Evolutionary conservation across 2,113 vertebrate genomes (phyloP), one percentile per base, ranked within the genome.

Genomic region (Bubo bubo): DNA sequence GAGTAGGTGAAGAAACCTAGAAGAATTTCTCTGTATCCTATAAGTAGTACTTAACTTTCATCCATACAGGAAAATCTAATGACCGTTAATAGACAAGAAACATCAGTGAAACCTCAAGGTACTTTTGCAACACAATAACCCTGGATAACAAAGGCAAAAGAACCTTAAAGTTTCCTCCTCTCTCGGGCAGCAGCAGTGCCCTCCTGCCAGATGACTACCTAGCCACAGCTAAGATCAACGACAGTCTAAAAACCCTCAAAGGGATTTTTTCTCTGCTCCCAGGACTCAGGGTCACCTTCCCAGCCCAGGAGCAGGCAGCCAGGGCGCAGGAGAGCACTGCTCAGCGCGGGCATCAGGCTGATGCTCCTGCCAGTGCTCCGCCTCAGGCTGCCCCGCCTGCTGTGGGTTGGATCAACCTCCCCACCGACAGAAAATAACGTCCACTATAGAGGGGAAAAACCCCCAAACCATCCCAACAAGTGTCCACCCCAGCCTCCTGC

Each of bases 401-500:
- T 59, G 14, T 4, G 23, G n/a, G 27, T 14, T 23, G 67, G 49
- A 27, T 41, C 82, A 60, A 1, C 28, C 32, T 59, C 14, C 37
- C 35, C 45, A 8, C 18, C 8, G 27, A 8, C 1, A 56, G 75
- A 53, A 68, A 82, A 49, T 6, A 76, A 37, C 0, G 4, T 2
- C 14, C 2, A 8, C 27, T 26, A n/a, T 10, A 12, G 70, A 37
- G n/a, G 21, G 17, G 23, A 58, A 79, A 79, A 62, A 15, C 2
- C 13, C 49, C 66, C 8, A 60, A 71, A 43, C 12, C n/a, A 55
- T 18, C 74, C 39, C n/a, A 27, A 4, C 9, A 23, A 52, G 27
- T 18, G 41, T 8, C 58, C 47, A 34, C 12, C 19, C 17, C 0
- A 0, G 23, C 18, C 37, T 62, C 43, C 68, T n/a, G 41, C 24